These are phyloP conservation scores for Clarias fuscus DNA, from an alignment of 2,797 vertebrate species.

Conservation along the genomic window DNA sequence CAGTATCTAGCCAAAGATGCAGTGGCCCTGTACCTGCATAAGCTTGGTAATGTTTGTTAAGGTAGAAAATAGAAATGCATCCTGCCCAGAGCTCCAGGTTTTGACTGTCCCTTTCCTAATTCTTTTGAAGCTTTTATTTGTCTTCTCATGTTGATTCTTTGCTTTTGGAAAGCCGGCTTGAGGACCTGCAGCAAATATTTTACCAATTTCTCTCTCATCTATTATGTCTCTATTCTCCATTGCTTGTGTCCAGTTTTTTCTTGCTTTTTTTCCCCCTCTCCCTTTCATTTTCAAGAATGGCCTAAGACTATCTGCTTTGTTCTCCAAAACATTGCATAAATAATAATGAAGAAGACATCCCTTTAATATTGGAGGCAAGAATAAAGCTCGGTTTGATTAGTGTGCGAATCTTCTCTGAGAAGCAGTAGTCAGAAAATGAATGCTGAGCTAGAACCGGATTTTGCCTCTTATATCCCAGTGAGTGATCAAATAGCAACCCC, in stretches of 20 bases:
- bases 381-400: slow-evolving; percentile 31
- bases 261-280: slow-evolving; percentile 14
- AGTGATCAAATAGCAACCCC: not conserved
- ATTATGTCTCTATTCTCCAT: not conserved
- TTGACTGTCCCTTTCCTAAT: slow-evolving; percentile 25
- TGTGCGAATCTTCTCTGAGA: slow-evolving; percentile 25
- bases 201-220: not conserved
- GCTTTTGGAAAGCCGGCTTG: slow-evolving; percentile 29
- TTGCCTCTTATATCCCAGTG: not conserved
- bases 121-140: slow-evolving; percentile 74
- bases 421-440: not conserved
- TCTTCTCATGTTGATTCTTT: slow-evolving; percentile 61
- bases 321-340: slow-evolving; percentile 35
- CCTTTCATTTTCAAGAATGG: slow-evolving; percentile 3
- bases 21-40: slow-evolving; percentile 21
- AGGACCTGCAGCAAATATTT: slow-evolving; percentile 32
- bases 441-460: not conserved
- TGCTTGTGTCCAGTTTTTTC: not conserved
- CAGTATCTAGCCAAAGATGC: not conserved
- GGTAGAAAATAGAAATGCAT: slow-evolving; percentile 2
- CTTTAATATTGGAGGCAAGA: slow-evolving; percentile 24
- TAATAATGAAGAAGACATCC: slow-evolving; percentile 49
- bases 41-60: slow-evolving; percentile 39
- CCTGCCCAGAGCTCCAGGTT: slow-evolving; percentile 11
- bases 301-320: slow-evolving; percentile 15